phyloP scores from a whole-genome alignment of 2,797 vertebrate species.

The Odontamblyopus rebecca region DNA sequence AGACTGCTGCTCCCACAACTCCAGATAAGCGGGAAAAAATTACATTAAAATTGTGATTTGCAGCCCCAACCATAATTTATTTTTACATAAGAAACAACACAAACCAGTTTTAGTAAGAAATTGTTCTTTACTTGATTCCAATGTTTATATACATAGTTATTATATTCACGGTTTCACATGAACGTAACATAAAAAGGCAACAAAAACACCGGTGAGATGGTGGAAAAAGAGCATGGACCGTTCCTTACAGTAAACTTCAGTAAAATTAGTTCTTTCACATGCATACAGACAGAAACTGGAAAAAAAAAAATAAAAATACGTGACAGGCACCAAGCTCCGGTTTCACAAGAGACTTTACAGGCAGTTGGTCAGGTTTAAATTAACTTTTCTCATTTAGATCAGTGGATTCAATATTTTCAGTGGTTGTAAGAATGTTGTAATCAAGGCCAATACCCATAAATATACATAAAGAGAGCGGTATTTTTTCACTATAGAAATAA shows the following conservation, averaged over 20 bases:
- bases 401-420: not conserved
- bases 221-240: slow-evolving; percentile 27
- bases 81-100: not conserved
- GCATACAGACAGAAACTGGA: slow-evolving; percentile 27
- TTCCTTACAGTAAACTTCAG: slow-evolving; percentile 9
- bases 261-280: slow-evolving; percentile 39
- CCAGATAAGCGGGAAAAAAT: no score
- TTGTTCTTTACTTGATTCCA: slow-evolving; percentile 59
- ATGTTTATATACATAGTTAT: slow-evolving; percentile 56
- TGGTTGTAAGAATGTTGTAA: not conserved
- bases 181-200: slow-evolving; percentile 54
- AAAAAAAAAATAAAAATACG: slow-evolving; percentile 5
- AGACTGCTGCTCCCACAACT: no score
- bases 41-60: no score
- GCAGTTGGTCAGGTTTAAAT: slow-evolving; percentile 18
- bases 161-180: slow-evolving; percentile 51
- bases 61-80: no score
- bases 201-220: slow-evolving; percentile 35
- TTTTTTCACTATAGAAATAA: not conserved
- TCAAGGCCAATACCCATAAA: not conserved
- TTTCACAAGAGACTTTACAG: slow-evolving; percentile 16
- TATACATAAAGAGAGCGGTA: no score
- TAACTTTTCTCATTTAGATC: not conserved
- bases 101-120: slow-evolving; percentile 58
- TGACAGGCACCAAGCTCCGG: slow-evolving; percentile 44